Base-by-base conservation (phyloP, 2,797 vertebrate species). In the Lagodon rhomboides region DNA sequence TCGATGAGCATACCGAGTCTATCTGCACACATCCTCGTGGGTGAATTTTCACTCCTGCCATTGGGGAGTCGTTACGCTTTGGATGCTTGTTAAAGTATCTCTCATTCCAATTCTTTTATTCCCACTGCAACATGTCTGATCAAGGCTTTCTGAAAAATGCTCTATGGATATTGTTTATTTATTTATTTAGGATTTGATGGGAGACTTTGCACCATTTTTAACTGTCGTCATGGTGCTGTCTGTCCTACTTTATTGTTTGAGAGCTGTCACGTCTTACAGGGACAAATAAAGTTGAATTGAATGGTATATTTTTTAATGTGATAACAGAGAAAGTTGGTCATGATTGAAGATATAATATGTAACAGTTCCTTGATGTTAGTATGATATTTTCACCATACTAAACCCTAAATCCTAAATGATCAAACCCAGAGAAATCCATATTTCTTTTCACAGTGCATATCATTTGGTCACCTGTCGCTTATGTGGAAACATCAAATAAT, bases 61-160 rank as follows among this genome's bases (percentile, higher is more conserved):
- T 23, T 53, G 25, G 70, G 61, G 65, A 82, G 23, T 62, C 3
- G 23, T 72, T 78, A 46, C 1, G 49, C 53, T 82, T 73, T 79
- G 78, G 54, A 55, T 70, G 56, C 61, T 23, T 47, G 49, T 71
- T 61, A 64, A 75, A 62, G 11, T 67, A n/a, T 18, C 60, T 47
- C 68, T 74, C 8, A 68, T 68, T 67, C 23, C 17, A 25, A 20
- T 13, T 64, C 50, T 60, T 71, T 73, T n/a, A 62, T 60, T 66
- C 60, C n/a, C 76, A 38, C 50, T 74, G 46, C 49, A 18, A 11
- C 22, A 27, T 67, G 43, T 44, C 23, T 54, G 54, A 47, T 41
- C 34, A 62, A 1, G 23, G 16, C 15, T 74, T 70, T 51, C 55
- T 54, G 55, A 69, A 58, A 71, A 70, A 47, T 13, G 53, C 25